Base-by-base conservation (phyloP, 2,113 vertebrate genomes). In the Alectura lathami region DNA sequence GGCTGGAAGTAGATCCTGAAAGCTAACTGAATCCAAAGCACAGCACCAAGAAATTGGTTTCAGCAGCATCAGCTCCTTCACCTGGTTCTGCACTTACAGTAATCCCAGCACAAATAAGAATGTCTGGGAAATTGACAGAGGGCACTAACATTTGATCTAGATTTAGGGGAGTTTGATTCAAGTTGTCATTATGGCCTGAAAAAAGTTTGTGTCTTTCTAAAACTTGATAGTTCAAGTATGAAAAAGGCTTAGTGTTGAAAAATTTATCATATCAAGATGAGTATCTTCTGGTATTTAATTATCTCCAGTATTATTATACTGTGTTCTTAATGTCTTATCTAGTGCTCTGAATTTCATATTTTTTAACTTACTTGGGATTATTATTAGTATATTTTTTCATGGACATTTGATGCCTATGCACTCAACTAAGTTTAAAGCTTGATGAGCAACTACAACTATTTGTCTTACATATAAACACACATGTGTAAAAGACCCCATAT, bases 351-450 rank as follows among this genome's bases (percentile, higher is more conserved):
- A 62, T 20, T 76, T 83, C 47, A 47, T 73, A 68, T 80, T 88
- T 57, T 92, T 87, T 80, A 60, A 87, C 63, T 93, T 91, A 83
- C 87, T 38, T 95, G 63, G 9, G 27, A 56, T 92, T 92, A 57
- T 70, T 87, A 15, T 64, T 67, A 79, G 47, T 1, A 68, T n/a
- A 21, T 76, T 45, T 89, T 92, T 57, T 62, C 84, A 51, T 76
- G 26, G 67, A 59, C 29, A 57, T 89, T 42, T 79, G 59, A 74
- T 83, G 32, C 24, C 75, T 36, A 8, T 83, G 32, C 66, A 32
- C 42, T 82, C 70, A 68, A 27, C 0, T 3, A 90, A 32, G 11
- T 42, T 66, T 66, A 84, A 51, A 75, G 67, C 74, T 92, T 89
- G 62, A 80, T 68, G 48, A 86, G 16, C 15, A 89, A 53, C 56